phyloP scores from a whole-genome alignment of 2,113 vertebrate genomes.

The Heterotis niloticus region DNA sequence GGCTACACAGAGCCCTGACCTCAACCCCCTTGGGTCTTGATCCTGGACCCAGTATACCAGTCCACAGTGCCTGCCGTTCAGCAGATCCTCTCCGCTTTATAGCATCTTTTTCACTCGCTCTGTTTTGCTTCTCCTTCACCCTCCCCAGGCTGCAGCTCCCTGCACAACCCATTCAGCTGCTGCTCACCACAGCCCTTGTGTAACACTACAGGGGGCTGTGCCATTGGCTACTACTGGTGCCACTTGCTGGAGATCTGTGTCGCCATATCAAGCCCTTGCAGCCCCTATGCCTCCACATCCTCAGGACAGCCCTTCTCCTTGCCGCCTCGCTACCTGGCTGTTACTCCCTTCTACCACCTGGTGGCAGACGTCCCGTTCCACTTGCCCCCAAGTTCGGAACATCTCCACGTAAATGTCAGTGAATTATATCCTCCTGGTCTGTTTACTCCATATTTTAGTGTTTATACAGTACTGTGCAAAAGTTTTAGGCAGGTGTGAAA shows the following conservation, averaged over 20 bases:
- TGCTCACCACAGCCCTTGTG: conserved; percentile 61
- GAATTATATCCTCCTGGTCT: background rate
- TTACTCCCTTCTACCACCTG: conserved; percentile 62
- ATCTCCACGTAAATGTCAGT: conserved; percentile 56
- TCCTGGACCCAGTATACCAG: no score
- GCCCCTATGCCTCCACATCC: conserved; percentile 49
- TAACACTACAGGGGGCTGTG: conserved; percentile 70
- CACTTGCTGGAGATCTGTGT: conserved; percentile 63
- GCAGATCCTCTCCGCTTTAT: background rate
- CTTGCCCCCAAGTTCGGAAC: conserved; percentile 46
- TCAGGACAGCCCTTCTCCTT: conserved; percentile 35
- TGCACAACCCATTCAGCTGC: conserved; percentile 66
- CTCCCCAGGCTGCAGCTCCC: conserved; percentile 59
- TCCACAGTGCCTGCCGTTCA: no score
- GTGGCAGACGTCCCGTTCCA: conserved; percentile 62
- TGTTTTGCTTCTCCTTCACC: background rate
- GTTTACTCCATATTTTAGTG: no score
- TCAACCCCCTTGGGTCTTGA: no score
- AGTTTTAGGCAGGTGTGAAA: no score
- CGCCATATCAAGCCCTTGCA: conserved; percentile 59
- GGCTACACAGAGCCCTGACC: no score
- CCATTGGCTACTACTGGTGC: conserved; percentile 66
- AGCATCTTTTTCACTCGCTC: background rate
- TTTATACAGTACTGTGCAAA: no score
- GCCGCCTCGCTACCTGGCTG: conserved; percentile 55